These are phyloP conservation scores for Congeria kusceri DNA, from an alignment of 2,888 invertebrate genomes.

Conservation along the genomic window DNA sequence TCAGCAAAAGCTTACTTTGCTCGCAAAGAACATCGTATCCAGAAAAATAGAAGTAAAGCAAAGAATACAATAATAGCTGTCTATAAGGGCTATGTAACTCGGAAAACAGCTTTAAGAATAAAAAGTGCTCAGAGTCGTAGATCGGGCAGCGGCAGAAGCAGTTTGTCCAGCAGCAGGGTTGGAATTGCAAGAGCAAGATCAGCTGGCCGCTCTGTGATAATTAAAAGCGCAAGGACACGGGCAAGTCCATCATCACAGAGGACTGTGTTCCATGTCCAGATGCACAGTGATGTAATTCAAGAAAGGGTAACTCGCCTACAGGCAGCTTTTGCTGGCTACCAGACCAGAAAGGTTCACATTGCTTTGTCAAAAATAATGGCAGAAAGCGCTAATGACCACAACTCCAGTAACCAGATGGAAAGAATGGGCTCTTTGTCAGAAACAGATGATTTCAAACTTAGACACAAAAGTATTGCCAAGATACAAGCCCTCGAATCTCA, in stretches of 20 bases:
- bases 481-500: conserved; percentile 45
- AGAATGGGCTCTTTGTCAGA: conserved; percentile 60
- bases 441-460: conserved; percentile 62
- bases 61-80: conserved; percentile 29
- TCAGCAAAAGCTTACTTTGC: conserved; percentile 6
- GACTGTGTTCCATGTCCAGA: conserved; percentile 44
- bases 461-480: conserved; percentile 56
- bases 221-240: neutral
- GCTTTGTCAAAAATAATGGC: conserved; percentile 54
- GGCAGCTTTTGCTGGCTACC: conserved; percentile 60
- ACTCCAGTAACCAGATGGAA: conserved; percentile 21
- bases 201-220: neutral
- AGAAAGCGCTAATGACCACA: conserved; percentile 4
- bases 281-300: conserved; percentile 47
- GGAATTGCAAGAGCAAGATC: conserved; percentile 1
- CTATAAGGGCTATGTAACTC: conserved; percentile 27
- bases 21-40: neutral
- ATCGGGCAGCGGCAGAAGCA: conserved; percentile 7
- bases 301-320: conserved; percentile 46
- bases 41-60: conserved; percentile 9
- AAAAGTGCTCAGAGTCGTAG: conserved; percentile 5
- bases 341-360: conserved; percentile 54
- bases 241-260: conserved; percentile 1
- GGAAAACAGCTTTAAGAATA: conserved; percentile 17
- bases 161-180: neutral